Evolutionary conservation across 2,113 vertebrate species (phyloP).

Genomic region (Pomatorhinus ruficollis): DNA sequence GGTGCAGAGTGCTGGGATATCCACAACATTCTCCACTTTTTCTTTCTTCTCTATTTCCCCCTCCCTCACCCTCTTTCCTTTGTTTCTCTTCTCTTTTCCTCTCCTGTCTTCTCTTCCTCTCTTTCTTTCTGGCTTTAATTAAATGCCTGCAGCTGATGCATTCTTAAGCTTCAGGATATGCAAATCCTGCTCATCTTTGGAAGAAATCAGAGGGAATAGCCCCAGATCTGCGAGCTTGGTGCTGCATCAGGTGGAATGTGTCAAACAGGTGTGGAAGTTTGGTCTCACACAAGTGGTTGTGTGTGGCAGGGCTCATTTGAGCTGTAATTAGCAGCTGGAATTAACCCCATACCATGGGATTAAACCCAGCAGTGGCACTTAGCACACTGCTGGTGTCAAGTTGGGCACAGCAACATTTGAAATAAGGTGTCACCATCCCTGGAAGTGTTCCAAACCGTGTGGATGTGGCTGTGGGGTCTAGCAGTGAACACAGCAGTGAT

Average conservation of each 20-base stretch:
- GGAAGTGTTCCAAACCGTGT: not conserved
- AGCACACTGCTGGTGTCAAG: not conserved
- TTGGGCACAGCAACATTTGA: fast-evolving
- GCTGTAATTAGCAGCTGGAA: not conserved
- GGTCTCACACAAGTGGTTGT: no score
- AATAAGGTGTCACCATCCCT: fast-evolving
- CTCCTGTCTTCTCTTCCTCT: no score
- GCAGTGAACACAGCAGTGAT: not conserved
- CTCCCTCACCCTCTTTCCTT: not conserved
- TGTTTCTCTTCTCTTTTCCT: not conserved
- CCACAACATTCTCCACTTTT: not conserved
- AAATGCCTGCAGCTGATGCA: fast-evolving
- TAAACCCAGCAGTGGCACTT: no score
- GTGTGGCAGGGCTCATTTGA: not conserved
- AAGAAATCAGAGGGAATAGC: not conserved
- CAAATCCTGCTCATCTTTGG: not conserved
- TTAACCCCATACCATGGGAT: not conserved
- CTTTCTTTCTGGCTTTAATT: not conserved
- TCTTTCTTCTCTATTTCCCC: no score
- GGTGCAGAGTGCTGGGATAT: fast-evolving
- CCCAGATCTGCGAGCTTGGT: not conserved
- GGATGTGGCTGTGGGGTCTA: not conserved
- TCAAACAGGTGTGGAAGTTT: not conserved
- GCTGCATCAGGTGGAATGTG: not conserved
- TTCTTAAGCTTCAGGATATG: not conserved